Percentiles rank a stretch among this genome's conserved stretches.
phyloP scores from a whole-genome alignment of 1,140 invertebrate species.

The Polyergus mexicanus region DNA sequence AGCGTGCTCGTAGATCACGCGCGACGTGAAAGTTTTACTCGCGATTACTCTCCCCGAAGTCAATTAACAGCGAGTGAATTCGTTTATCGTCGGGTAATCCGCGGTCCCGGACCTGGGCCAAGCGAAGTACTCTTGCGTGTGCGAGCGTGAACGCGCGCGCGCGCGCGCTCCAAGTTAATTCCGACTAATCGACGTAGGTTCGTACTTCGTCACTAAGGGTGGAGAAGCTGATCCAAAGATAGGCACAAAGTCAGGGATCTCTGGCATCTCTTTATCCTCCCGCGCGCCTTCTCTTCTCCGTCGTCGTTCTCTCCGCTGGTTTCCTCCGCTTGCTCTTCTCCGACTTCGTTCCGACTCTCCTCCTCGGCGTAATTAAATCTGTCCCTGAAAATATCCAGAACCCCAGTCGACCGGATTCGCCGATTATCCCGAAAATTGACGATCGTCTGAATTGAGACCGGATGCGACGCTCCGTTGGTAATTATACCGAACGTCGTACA shows the following conservation, averaged over 20 bases:
- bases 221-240: slow-evolving; percentile 69
- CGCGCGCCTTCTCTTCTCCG: slow-evolving; percentile 13
- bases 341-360: slow-evolving; percentile 32
- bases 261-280: slow-evolving; percentile 56
- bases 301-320: neutral
- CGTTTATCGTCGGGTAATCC: slow-evolving; percentile 72
- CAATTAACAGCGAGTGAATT: slow-evolving; percentile 72
- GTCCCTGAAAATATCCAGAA: slow-evolving; percentile 66
- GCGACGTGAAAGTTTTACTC: slow-evolving; percentile 72
- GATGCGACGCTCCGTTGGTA: slow-evolving; percentile 78
- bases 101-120: slow-evolving; percentile 77
- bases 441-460: slow-evolving; percentile 75
- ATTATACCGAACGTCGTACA: slow-evolving; percentile 77
- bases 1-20: slow-evolving; percentile 57
- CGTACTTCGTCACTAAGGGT: slow-evolving; percentile 63
- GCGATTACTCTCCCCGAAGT: slow-evolving; percentile 70
- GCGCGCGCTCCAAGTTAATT: slow-evolving; percentile 78
- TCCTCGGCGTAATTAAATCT: slow-evolving; percentile 53
- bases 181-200: slow-evolving; percentile 75
- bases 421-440: slow-evolving; percentile 71
- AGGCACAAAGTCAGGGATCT: slow-evolving; percentile 54
- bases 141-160: slow-evolving; percentile 69
- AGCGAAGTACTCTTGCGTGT: slow-evolving; percentile 70
- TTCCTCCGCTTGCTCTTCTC: neutral
- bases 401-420: slow-evolving; percentile 43